A percentile compares a stretch with the other conserved stretches of the same genome.
Conservation (phyloP, 2,888 invertebrate genomes). For the Trissolcus brochymenae region DNA sequence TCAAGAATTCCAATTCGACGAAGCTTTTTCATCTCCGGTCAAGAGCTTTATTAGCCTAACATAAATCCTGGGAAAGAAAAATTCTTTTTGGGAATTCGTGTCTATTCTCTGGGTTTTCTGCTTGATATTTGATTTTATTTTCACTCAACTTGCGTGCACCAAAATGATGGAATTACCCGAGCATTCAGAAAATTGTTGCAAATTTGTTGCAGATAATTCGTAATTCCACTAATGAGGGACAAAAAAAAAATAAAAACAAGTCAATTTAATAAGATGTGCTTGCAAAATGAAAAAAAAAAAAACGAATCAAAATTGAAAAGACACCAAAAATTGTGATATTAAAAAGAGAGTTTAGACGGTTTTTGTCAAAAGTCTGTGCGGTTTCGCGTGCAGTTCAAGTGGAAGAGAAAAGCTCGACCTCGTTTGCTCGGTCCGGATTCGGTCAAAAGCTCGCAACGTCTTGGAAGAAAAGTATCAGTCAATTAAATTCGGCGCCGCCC, state of each 20-base stretch:
- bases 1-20: too few relatives aligned
- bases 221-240: too few relatives aligned
- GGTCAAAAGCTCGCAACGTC: slow-evolving; percentile 24
- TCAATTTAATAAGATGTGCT: too few relatives aligned
- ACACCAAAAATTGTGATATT: slow-evolving; percentile 59
- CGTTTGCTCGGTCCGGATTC: slow-evolving; percentile 30
- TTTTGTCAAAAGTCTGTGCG: slow-evolving; percentile 53
- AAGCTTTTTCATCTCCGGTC: too few relatives aligned
- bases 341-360: slow-evolving; percentile 49
- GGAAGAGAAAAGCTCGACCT: slow-evolving; percentile 42
- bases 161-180: too few relatives aligned
- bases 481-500: slow-evolving; percentile 43
- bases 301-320: slow-evolving; percentile 56
- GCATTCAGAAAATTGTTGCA: neutral
- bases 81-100: too few relatives aligned
- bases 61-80: too few relatives aligned
- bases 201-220: neutral
- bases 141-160: too few relatives aligned
- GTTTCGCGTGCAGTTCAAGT: slow-evolving; percentile 33
- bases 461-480: slow-evolving; percentile 35
- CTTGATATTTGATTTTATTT: too few relatives aligned
- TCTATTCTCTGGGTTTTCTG: too few relatives aligned
- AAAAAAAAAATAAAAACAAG: neutral
- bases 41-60: too few relatives aligned
- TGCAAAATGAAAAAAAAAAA: slow-evolving; percentile 60